A percentile compares a stretch with the other conserved stretches of the same genome.
Conservation (phyloP, 92 coral and sea anemone genomes). For the Muricea muricata region DNA sequence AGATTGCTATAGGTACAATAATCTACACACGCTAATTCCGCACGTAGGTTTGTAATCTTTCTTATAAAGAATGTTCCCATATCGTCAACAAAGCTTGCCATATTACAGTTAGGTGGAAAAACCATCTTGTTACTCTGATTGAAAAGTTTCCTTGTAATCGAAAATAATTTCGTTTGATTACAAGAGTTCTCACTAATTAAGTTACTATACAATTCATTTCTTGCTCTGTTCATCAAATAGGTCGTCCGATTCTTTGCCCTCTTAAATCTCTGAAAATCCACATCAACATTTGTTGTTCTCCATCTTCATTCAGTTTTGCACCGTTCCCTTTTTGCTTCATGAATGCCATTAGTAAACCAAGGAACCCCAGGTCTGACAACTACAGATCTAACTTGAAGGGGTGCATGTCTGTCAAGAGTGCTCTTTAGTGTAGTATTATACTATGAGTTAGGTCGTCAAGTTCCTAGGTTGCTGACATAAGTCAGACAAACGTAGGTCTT, state of each 20-base stretch:
- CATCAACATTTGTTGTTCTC: neutral
- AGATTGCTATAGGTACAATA: neutral
- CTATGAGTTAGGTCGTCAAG: neutral
- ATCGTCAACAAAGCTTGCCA: slow-evolving; percentile 39
- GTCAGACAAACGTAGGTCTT: neutral
- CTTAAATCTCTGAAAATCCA: slow-evolving; percentile 11
- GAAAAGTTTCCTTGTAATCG: neutral
- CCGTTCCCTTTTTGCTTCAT: neutral
- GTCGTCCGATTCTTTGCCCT: slow-evolving; percentile 30
- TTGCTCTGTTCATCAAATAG: slow-evolving; percentile 36
- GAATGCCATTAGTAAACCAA: neutral
- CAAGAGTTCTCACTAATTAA: slow-evolving; percentile 43
- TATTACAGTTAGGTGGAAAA: slow-evolving; percentile 26
- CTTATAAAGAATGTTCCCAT: slow-evolving; percentile 45
- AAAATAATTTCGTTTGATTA: slow-evolving; percentile 42
- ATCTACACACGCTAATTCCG: neutral
- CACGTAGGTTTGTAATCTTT: slow-evolving; percentile 28
- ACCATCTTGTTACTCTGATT: neutral
- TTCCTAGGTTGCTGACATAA: neutral
- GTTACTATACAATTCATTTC: slow-evolving; percentile 35
- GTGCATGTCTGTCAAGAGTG: neutral
- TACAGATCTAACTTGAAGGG: neutral
- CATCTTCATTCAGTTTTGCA: neutral
- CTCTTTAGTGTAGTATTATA: neutral
- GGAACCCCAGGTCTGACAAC: neutral